Evolutionary conservation across 2,797 vertebrate genomes (phyloP), one percentile per base, ranked within the genome.

Genomic region (Lacerta agilis): DNA sequence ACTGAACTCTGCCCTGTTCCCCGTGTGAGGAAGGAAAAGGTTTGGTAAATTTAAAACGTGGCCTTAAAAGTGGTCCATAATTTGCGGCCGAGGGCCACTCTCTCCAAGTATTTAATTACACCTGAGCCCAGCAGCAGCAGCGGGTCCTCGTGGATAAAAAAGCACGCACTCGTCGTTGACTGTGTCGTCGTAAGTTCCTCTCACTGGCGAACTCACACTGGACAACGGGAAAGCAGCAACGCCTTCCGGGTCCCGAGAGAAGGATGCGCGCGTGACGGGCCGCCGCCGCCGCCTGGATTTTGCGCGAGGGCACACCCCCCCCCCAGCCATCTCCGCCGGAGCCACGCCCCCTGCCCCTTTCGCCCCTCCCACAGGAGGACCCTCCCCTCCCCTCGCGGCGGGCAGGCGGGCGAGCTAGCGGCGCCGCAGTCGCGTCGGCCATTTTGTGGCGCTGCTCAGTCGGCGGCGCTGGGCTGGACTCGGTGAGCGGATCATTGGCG

Each of bases 391-490:
- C 36, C 67, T 89, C 83, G 36, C 83, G 58, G 49, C 58, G 25
- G 45, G 85, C 85, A 2, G 85, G 75, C 84, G 10, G 69, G 69
- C 79, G 55, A 38, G 61, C 45, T 83, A 79, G 87, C 83, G 83
- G 83, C 83, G 73, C 83, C 78, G 88, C 88, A 89, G 88, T 49
- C 83, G 88, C 67, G 87, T 83, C 88, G 83, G 88, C 88, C 88
- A 89, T 89, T 89, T 89, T 89, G 88, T 89, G 88, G 83, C 88
- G 83, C 88, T 82, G 78, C 83, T 86, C 69, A 66, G 77, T 88
- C 69, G 82, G 77, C 38, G 82, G 15, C 69, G 72, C 58, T 61
- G 18, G 58, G 4, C 58, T 61, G 58, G 18, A 18, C 18, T 2
- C 18, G 58, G 58, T 4, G 58, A 61, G 58, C 20, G 58, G 58